phyloP scores from a whole-genome alignment of 2,888 invertebrate species.

The Drosophila anomalipes region DNA sequence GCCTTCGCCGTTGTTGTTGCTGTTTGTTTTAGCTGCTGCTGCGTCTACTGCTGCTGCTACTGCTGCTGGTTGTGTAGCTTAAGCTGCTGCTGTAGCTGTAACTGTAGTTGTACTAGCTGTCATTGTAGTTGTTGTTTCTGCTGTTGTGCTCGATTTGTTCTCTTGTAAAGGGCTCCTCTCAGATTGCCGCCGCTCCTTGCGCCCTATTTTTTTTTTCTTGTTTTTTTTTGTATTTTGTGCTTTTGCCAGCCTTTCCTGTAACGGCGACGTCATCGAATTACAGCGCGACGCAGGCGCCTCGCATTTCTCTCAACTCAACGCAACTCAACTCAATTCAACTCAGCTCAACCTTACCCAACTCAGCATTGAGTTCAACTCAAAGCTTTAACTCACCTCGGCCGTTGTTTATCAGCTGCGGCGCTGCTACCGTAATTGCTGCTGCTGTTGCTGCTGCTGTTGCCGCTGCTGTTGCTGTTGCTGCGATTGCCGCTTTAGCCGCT shows the following conservation, averaged over 20 bases:
- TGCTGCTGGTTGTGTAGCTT: constrained; percentile 20
- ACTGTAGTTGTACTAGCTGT: constrained; percentile 33
- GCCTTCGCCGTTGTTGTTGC: constrained; percentile 3
- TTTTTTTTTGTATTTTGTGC: constrained; percentile 47
- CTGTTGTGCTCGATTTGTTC: constrained; percentile 43
- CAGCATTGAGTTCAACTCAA: constrained; percentile 50
- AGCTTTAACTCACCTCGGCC: constrained; percentile 56
- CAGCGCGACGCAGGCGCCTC: constrained; percentile 49
- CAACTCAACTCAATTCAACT: constrained; percentile 16
- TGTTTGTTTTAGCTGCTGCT: constrained; percentile 26
- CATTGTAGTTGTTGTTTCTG: constrained; percentile 31
- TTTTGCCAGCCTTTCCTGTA: constrained; percentile 55
- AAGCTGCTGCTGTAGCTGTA: constrained; percentile 29
- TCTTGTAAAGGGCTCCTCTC: constrained; percentile 27
- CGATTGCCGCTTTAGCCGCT: constrained; percentile 58
- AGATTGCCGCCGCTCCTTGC: constrained; percentile 8
- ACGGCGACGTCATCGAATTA: constrained; percentile 46
- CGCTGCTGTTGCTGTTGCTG: constrained; percentile 25
- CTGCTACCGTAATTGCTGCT: constrained; percentile 45
- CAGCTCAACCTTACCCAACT: constrained; percentile 20
- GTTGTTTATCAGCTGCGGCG: constrained; percentile 61
- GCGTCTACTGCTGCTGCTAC: constrained; percentile 3
- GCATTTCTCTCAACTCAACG: background rate
- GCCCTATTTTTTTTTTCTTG: background rate
- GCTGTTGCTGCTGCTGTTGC: constrained; percentile 27